Base-by-base conservation (phyloP, 92 coral and sea anemone species). In the Muricea muricata region DNA sequence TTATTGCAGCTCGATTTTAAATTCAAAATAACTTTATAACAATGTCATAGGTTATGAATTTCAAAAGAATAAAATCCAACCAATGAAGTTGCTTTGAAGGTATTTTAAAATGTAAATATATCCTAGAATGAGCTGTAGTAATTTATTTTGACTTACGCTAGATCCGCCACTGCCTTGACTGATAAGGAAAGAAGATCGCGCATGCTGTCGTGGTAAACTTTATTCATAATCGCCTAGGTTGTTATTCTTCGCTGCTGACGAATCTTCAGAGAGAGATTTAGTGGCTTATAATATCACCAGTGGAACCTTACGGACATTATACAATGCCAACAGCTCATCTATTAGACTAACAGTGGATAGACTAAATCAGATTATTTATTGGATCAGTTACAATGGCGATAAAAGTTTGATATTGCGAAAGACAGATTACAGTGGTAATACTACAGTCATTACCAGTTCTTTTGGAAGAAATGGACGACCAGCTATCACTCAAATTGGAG, bases 241-340 rank as follows among this genome's bases (percentile, higher is more conserved):
- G 50, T 33, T 78, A 45, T 78, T 78, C 71, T 78, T 78, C 35
- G 83, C 83, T 58, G 83, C 83, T 13, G 83, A 57, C 46, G 4
- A 78, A 41, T 56, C 83, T 21, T 12, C 14, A 33, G 32, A 55
- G 1, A 78, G 83, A 78, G 71, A 56, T 78, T 34, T 78, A 33
- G 83, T 35, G 3, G 31, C 34, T 18, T 56, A 58, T 46, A 78
- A 78, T 45, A 55, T 78, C 14, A 78, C 50, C n/a, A 78, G 50
- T 41, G 54, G 83, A 32, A 3, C 0, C 4, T 32, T 56, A 14
- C 1, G 26, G 69, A 78, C 83, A 50, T 24, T 78, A 20, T 78
- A 78, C 54, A 78, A 78, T 23, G 65, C 40, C 24, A 78, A 78
- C 71, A 78, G 83, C 39, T 13, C 31, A 12, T 78, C 83, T n/a